Conservation (phyloP, 2,888 invertebrate genomes). For the Lypha dubia region DNA sequence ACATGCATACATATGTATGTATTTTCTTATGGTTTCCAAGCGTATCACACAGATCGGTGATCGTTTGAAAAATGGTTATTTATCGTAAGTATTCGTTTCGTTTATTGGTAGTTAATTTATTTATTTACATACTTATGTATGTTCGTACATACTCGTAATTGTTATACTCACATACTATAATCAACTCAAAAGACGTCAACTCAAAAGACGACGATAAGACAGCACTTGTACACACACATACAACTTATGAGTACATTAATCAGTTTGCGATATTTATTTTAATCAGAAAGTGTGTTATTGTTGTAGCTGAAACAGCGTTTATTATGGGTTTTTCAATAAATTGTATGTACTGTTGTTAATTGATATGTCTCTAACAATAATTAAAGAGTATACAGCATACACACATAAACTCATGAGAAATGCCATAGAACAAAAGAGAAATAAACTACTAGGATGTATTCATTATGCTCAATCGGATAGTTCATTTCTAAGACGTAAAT, state of each 20-base stretch:
- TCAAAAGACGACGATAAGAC: constrained; percentile 54
- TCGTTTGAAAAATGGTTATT: not conserved
- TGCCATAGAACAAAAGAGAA: not conserved
- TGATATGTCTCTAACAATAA: constrained; percentile 19
- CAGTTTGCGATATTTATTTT: constrained; percentile 37
- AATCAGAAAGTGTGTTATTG: constrained; percentile 43
- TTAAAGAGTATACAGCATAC: constrained; percentile 24
- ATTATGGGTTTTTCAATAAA: not conserved
- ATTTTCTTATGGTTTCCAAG: constrained; percentile 29
- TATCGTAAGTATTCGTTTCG: not conserved
- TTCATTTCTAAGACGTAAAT: not conserved
- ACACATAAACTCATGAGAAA: not conserved
- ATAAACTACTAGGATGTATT: not conserved
- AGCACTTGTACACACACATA: constrained; percentile 13
- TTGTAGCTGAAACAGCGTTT: not conserved
- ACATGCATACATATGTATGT: too few relatives aligned
- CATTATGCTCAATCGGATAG: not conserved
- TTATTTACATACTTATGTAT: too few relatives aligned
- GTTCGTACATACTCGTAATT: not conserved
- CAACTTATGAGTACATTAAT: constrained; percentile 17
- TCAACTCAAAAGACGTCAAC: constrained; percentile 24
- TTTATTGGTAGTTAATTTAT: not conserved
- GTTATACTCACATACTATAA: not conserved
- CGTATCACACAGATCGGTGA: not conserved
- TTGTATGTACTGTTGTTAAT: constrained; percentile 28